Evolutionary conservation across 2,113 vertebrate genomes (phyloP), one percentile per base, ranked within the genome.

Genomic region (Cyrtonyx montezumae): DNA sequence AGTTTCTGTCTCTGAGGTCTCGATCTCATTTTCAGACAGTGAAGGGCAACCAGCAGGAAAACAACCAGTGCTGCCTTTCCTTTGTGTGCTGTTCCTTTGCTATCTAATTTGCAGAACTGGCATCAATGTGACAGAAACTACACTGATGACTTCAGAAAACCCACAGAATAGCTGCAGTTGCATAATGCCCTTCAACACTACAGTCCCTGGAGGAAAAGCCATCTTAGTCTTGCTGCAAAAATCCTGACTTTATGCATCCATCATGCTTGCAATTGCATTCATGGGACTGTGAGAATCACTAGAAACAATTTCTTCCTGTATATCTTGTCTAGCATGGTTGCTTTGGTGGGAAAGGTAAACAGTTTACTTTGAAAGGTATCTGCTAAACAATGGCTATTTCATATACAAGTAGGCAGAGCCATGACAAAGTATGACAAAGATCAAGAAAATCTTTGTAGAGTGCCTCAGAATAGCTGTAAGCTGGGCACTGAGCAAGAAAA

Each of bases 21-120:
- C 82, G 53, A 87, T 91, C 74, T 88, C 92, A 76, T 76, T 92
- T 92, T 88, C 62, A 92, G 80, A 68, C 61, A 85, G 66, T 21
- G 30, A 91, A 91, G 61, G 42, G 62, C 0, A 0, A 48, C 36
- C 48, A 75, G 30, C 53, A 84, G 82, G 48, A 77, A 91, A 92
- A 79, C 26, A 87, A 81, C 18, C n/a, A 34, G 32, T 55, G 28
- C 37, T 84, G 6, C 26, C 25, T 89, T 76, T 74, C 12, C 25
- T 63, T 76, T 22, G 10, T 73, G 21, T 42, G 13, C 30, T 69
- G 14, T 80, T 90, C 55, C 48, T 26, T 92, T 86, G 40, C 65
- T 77, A 79, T 80, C 26, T 55, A 77, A 87, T 71, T 77, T 89
- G n/a, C 26, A 88, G 36, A 76, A 80, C 16, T 56, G 28, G 25